Base-by-base conservation (phyloP, 2,797 vertebrate species). In the Chanos chanos region DNA sequence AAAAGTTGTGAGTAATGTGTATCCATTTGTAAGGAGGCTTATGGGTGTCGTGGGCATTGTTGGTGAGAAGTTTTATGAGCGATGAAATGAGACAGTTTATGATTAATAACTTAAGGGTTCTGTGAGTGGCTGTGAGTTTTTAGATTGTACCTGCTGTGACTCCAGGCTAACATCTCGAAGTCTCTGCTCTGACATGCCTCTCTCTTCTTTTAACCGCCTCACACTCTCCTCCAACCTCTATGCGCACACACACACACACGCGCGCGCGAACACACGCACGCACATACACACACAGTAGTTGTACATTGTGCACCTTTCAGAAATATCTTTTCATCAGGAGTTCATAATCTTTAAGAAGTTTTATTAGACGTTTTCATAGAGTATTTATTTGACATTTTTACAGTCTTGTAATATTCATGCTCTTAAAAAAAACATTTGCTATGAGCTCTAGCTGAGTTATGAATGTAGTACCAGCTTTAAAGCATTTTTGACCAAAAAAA, bases 171-270 rank as follows among this genome's bases (percentile, higher is more conserved):
- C 85, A 67, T 89, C 78, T 62, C 73, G 77, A 47, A 86, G 60
- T 61, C 81, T 86, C 31, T 70, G 67, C 50, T 89, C 75, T 3
- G 74, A 75, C 4, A 58, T 64, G 10, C 83, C 73, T 51, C 81
- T 83, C 52, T 78, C 79, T 63, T 77, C 74, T 72, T 62, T 83
- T 48, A 91, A 60, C 47, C 73, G 55, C 64, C 54, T 76, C 22
- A 81, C 12, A 31, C 63, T 79, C 57, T 81, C 71, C 77, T 87
- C 80, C 53, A 89, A 52, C 56, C 64, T 74, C 89, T 89, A 40
- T 59, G 73, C 51, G 21, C 66, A 61, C 36, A 70, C 56, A 72
- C 37, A 61, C 7, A 49, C 36, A 55, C 54, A 57, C 59, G 72
- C 53, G 60, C 55, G 31, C 27, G 45, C 40, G 48, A 44, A 54